Percentiles rank a stretch among this genome's conserved stretches.
These are phyloP conservation scores for Drosophila teissieri DNA, from an alignment of 1,140 invertebrate species.

Conservation along the genomic window DNA sequence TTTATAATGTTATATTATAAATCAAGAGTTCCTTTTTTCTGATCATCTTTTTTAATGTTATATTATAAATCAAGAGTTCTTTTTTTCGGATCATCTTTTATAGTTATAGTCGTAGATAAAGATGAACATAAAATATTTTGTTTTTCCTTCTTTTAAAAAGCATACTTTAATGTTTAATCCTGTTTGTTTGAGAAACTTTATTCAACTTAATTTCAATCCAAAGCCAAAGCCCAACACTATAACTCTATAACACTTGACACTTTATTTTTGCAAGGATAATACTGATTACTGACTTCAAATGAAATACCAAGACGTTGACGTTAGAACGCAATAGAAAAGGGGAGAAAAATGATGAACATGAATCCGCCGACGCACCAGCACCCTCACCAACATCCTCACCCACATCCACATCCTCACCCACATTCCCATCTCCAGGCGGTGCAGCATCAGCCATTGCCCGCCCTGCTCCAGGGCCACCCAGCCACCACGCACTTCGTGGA, in stretches of 20 bases:
- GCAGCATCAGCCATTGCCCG: constrained; percentile 18
- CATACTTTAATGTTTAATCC: too few relatives aligned
- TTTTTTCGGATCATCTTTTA: too few relatives aligned
- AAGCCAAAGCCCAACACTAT: too few relatives aligned
- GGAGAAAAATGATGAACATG: constrained; percentile 59
- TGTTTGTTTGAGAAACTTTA: too few relatives aligned
- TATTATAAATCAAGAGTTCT: too few relatives aligned
- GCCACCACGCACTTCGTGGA: constrained; percentile 59
- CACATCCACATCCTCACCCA: constrained; percentile 9
- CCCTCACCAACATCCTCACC: not conserved
- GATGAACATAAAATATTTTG: too few relatives aligned
- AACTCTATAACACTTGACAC: not conserved
- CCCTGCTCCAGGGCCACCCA: constrained; percentile 20
- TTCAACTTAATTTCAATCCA: not conserved
- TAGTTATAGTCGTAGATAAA: too few relatives aligned
- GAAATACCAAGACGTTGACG: not conserved
- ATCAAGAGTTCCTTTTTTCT: too few relatives aligned
- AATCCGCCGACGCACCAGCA: constrained; percentile 28
- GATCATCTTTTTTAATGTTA: too few relatives aligned
- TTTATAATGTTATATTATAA: too few relatives aligned
- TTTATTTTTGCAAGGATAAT: not conserved
- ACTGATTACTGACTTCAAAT: constrained; percentile 13
- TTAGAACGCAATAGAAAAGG: constrained; percentile 11
- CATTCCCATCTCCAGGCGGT: constrained; percentile 25
- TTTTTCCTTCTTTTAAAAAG: too few relatives aligned